Evolutionary conservation across 1,140 invertebrate species (phyloP).

Genomic region (Drosophila ercepeae): DNA sequence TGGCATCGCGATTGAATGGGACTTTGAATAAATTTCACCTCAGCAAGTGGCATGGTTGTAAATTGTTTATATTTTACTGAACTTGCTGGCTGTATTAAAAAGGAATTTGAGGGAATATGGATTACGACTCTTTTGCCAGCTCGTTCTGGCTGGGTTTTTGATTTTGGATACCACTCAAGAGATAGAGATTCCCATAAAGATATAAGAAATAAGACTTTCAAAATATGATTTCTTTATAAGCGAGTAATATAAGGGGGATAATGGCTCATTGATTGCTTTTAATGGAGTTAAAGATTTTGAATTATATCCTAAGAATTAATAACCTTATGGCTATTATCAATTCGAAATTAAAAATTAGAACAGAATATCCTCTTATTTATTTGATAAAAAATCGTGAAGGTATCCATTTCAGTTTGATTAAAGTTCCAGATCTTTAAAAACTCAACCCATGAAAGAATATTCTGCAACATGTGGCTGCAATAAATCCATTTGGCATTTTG

Average conservation of each 20-base stretch:
- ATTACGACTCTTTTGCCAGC: constrained; percentile 25
- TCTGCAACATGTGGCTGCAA: not conserved
- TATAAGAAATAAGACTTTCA: not conserved
- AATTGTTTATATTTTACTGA: constrained; percentile 51
- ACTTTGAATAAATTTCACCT: constrained; percentile 54
- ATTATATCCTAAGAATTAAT: no score
- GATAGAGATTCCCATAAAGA: constrained; percentile 7
- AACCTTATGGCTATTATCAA: no score
- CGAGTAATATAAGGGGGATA: not conserved
- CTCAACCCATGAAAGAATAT: no score
- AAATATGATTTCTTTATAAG: constrained; percentile 5
- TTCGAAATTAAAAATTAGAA: no score
- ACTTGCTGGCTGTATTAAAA: constrained; percentile 43
- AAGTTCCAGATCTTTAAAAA: not conserved
- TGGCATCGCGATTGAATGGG: constrained; percentile 50
- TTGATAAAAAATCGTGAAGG: no score
- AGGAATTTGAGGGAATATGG: constrained; percentile 47
- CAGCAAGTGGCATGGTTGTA: constrained; percentile 38
- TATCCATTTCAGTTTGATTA: no score
- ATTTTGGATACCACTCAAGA: not conserved
- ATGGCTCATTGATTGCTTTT: not conserved
- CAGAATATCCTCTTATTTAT: no score
- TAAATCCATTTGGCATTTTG: not conserved
- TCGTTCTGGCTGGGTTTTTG: constrained; percentile 33
- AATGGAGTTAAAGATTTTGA: not conserved